Conservation (phyloP, 2,113 vertebrate genomes). For the Malurus cyaneus region DNA sequence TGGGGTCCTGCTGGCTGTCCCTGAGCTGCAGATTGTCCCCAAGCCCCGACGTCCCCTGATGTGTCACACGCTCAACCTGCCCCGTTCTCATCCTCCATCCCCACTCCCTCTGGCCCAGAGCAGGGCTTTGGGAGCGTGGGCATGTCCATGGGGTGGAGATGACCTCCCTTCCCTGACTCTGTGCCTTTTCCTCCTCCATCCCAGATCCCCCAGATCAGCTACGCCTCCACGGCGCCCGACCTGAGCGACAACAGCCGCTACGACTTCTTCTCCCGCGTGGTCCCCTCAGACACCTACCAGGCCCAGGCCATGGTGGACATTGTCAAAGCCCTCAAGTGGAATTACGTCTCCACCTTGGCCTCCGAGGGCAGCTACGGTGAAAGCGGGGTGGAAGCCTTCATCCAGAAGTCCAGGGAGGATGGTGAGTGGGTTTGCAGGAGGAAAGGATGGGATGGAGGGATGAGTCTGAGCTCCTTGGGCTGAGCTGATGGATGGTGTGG, state of each 20-base stretch:
- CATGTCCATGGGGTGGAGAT: neutral
- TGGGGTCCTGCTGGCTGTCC: neutral
- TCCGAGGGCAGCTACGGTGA: constrained; percentile 95
- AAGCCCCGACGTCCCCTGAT: fast-evolving
- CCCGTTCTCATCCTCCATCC: neutral
- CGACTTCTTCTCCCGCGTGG: constrained; percentile 95
- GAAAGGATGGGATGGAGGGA: neutral
- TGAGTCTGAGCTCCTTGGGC: neutral
- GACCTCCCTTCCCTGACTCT: neutral
- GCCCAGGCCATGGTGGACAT: constrained; percentile 98
- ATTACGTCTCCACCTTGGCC: constrained; percentile 94
- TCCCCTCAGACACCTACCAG: constrained; percentile 94
- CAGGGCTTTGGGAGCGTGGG: neutral
- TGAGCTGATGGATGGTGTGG: fast-evolving
- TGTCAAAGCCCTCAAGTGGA: constrained; percentile 93
- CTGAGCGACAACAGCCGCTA: constrained; percentile 96
- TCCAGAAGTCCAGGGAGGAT: constrained; percentile 93
- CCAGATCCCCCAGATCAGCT: constrained; percentile 97
- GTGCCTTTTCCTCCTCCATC: neutral
- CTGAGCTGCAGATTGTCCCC: neutral
- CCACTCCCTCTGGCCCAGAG: neutral
- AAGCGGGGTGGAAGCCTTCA: constrained; percentile 93
- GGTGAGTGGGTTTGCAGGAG: constrained; percentile 77
- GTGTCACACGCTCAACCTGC: neutral
- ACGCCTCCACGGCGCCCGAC: constrained; percentile 93